These are phyloP conservation scores for Acanthococcus lagerstroemiae DNA, from an alignment of 2,888 invertebrate genomes.

Conservation along the genomic window DNA sequence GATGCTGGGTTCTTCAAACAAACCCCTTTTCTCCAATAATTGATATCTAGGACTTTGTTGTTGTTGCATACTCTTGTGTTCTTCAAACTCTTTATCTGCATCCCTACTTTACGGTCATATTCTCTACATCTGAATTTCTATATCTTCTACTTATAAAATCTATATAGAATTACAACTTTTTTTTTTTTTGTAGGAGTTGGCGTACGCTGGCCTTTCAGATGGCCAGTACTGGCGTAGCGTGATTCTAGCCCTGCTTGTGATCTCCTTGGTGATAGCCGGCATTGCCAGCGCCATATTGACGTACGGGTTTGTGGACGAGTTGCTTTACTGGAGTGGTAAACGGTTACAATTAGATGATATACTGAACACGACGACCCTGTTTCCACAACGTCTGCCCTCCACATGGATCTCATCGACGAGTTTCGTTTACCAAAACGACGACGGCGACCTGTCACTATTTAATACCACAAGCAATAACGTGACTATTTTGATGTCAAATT, in stretches of 20 bases:
- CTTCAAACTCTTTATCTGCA: too few relatives aligned
- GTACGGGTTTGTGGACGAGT: slow-evolving; percentile 80
- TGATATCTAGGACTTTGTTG: too few relatives aligned
- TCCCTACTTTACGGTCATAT: too few relatives aligned
- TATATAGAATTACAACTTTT: too few relatives aligned
- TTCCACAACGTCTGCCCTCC: slow-evolving; percentile 61
- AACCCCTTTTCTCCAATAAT: too few relatives aligned
- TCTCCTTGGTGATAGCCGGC: slow-evolving; percentile 75
- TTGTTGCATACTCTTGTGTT: too few relatives aligned
- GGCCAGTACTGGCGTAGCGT: slow-evolving; percentile 85
- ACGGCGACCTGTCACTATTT: slow-evolving; percentile 68
- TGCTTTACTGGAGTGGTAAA: slow-evolving; percentile 78
- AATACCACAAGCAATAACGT: slow-evolving; percentile 70
- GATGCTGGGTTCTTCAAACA: too few relatives aligned
- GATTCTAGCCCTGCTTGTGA: slow-evolving; percentile 74
- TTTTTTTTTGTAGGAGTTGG: slow-evolving; percentile 60
- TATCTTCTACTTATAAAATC: too few relatives aligned
- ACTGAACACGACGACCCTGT: slow-evolving; percentile 55
- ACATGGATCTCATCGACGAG: slow-evolving; percentile 73
- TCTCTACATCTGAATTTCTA: too few relatives aligned
- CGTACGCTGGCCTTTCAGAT: slow-evolving; percentile 52
- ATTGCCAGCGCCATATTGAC: slow-evolving; percentile 81
- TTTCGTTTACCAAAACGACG: slow-evolving; percentile 77
- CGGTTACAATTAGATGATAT: slow-evolving; percentile 78
- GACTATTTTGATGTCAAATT: slow-evolving; percentile 71